Evolutionary conservation across 2,113 vertebrate genomes (phyloP).

Genomic region (Scomber scombrus): DNA sequence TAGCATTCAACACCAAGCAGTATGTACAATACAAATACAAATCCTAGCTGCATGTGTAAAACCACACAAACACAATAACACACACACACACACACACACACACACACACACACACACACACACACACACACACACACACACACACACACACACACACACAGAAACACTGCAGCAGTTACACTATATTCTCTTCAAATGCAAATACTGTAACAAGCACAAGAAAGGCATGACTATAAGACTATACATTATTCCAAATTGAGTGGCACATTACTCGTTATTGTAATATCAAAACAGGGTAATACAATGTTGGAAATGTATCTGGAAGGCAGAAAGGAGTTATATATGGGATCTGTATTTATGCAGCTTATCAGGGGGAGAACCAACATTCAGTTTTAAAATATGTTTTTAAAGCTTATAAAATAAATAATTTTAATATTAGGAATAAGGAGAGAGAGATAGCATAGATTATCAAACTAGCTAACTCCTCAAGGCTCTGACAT

Average conservation of each 20-base stretch:
- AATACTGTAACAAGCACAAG: no score
- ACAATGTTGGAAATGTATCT: not conserved
- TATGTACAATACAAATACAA: no score
- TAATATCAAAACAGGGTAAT: no score
- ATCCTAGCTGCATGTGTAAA: not conserved
- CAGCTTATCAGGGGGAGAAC: not conserved
- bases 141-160: no score
- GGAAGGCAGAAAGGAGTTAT: not conserved
- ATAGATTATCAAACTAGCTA: no score
- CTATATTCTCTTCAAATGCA: not conserved
- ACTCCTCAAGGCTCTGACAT: no score
- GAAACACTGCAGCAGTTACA: no score
- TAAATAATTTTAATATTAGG: not conserved
- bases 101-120: no score
- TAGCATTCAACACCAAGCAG: not conserved
- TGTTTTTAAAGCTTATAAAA: slow-evolving; percentile 4
- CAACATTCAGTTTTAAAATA: not conserved
- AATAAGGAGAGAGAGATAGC: not conserved
- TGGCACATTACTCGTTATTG: no score
- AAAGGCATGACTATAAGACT: not conserved
- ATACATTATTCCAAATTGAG: not conserved
- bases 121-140: no score
- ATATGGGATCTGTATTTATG: not conserved
- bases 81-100: not conserved
- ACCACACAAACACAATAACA: not conserved